Percentiles rank a stretch among this genome's conserved stretches.
Conservation (phyloP, 2,888 invertebrate genomes). For the Andricus quercusramuli region DNA sequence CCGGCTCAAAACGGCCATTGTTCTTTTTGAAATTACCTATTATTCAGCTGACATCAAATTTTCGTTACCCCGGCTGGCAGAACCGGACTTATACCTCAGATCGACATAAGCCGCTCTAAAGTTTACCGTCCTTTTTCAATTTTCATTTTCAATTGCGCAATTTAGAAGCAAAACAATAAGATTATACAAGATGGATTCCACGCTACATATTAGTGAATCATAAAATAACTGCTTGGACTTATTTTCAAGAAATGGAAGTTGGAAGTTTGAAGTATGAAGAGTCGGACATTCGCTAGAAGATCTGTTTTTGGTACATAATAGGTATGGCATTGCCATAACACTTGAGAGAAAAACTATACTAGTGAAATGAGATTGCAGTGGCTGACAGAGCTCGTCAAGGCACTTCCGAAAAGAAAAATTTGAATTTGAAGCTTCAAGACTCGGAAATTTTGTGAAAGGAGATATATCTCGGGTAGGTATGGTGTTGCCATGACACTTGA, state of each 20-base stretch:
- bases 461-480: conserved; percentile 11
- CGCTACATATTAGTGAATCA: no score
- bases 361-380: no score
- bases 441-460: conserved; percentile 8
- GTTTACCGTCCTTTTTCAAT: no score
- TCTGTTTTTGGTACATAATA: neutral
- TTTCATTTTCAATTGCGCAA: no score
- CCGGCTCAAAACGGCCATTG: conserved; percentile 14
- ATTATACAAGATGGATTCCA: no score
- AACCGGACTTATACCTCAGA: no score
- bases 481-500: conserved; percentile 57
- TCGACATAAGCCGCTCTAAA: no score
- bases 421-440: neutral
- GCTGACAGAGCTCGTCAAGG: no score
- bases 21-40: conserved; percentile 12
- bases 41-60: neutral
- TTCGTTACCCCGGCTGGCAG: no score
- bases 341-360: conserved; percentile 31
- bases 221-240: no score
- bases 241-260: neutral
- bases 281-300: neutral
- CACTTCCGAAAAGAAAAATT: no score
- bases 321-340: conserved; percentile 53
- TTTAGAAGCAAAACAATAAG: no score
- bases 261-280: neutral